Percentiles rank a stretch among this genome's conserved stretches.
Conservation (phyloP, 1,140 invertebrate species). For the Papilio dardanus region DNA sequence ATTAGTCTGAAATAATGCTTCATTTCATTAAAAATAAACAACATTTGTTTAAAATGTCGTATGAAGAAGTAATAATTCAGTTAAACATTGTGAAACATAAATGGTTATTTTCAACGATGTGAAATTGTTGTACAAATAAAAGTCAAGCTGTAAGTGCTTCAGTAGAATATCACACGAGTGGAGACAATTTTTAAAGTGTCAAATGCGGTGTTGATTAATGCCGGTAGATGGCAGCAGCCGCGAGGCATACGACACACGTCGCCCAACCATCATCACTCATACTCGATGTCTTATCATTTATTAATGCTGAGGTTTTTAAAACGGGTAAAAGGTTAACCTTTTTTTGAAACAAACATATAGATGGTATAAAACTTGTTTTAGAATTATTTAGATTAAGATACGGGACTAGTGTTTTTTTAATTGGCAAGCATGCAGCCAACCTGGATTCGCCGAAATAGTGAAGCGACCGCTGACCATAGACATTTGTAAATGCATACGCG, state of each 20-base stretch:
- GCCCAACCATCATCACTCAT: conserved; percentile 1
- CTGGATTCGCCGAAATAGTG: no score
- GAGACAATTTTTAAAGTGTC: conserved; percentile 14
- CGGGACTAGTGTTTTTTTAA: no score
- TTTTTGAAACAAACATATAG: neutral
- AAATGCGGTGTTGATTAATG: conserved; percentile 14
- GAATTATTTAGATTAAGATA: no score
- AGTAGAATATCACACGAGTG: conserved; percentile 1
- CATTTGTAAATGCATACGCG: no score
- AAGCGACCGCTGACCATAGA: no score
- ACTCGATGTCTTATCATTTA: conserved; percentile 13
- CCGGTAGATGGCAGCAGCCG: neutral
- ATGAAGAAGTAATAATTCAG: neutral
- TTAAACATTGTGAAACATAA: neutral
- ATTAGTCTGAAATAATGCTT: no score
- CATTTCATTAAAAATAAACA: no score
- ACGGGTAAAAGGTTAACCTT: neutral
- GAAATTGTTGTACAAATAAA: conserved; percentile 2
- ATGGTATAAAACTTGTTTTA: no score
- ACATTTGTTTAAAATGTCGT: no score
- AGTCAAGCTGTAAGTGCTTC: conserved; percentile 10
- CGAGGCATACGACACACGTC: neutral
- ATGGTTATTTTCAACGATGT: neutral
- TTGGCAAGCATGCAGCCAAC: no score
- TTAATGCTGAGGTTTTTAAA: conserved; percentile 10